Evolutionary conservation across 2,888 invertebrate genomes (phyloP).

Genomic region (Iselma pallidipennis): DNA sequence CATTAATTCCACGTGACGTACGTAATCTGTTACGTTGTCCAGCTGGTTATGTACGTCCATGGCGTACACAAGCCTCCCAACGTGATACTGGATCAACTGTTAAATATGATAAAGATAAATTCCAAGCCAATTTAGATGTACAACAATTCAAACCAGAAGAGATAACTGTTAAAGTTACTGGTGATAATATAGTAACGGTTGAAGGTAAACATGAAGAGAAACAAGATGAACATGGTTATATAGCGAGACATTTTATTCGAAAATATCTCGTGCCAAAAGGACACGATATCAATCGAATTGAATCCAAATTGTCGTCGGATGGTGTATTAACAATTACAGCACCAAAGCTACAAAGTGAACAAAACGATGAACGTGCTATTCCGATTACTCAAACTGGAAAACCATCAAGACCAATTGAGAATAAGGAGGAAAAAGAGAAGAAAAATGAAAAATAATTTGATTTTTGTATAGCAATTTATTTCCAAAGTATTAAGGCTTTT

Average conservation of each 20-base stretch:
- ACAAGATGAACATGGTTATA: constrained; percentile 73
- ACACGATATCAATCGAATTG: constrained; percentile 71
- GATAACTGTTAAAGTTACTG: constrained; percentile 73
- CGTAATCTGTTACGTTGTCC: background rate
- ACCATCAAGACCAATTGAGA: constrained; percentile 31
- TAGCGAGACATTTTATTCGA: constrained; percentile 75
- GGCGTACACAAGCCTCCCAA: constrained; percentile 62
- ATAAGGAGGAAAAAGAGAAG: background rate
- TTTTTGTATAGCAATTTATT: no score
- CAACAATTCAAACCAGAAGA: constrained; percentile 78
- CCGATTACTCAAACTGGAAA: constrained; percentile 54
- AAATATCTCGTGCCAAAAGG: constrained; percentile 75
- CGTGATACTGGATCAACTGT: constrained; percentile 61
- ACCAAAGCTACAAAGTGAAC: constrained; percentile 61
- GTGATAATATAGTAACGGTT: constrained; percentile 67
- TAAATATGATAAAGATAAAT: constrained; percentile 66
- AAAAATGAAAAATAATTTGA: no score
- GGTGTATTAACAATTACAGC: constrained; percentile 73
- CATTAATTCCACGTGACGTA: constrained; percentile 43
- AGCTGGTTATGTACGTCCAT: constrained; percentile 42
- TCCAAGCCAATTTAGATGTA: constrained; percentile 73
- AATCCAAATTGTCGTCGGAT: constrained; percentile 75
- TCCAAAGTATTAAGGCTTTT: no score
- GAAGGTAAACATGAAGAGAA: constrained; percentile 81
- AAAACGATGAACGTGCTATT: constrained; percentile 52